Percentiles rank a stretch among this genome's conserved stretches.
phyloP scores from a whole-genome alignment of 2,888 invertebrate species.

The Yponomeuta cagnagella region DNA sequence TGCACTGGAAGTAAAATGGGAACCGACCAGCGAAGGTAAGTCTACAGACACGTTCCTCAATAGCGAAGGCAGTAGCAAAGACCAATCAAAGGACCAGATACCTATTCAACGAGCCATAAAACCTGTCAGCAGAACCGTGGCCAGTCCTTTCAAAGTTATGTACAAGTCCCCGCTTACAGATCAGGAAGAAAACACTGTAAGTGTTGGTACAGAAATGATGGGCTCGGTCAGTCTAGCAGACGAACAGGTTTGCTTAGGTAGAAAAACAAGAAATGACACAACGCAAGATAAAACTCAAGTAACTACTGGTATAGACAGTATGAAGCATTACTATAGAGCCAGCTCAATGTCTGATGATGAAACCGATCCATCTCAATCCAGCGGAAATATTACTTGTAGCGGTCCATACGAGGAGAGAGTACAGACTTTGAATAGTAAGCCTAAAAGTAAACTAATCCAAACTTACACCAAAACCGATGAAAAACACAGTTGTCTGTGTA shows the following conservation, averaged over 20 bases:
- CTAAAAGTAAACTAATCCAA: not conserved
- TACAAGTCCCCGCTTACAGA: not conserved
- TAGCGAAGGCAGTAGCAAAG: not conserved
- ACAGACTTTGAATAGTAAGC: not conserved
- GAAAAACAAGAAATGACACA: not conserved
- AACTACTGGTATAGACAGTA: not conserved
- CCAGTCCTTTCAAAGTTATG: not conserved
- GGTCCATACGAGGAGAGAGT: not conserved
- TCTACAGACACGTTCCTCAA: not conserved
- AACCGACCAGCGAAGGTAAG: not conserved
- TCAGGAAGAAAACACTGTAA: not conserved
- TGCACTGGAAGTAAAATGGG: not conserved
- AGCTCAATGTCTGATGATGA: not conserved
- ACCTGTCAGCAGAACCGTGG: not conserved
- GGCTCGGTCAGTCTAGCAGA: not conserved
- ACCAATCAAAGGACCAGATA: not conserved
- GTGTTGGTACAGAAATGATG: not conserved
- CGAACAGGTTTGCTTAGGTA: not conserved
- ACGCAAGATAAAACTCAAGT: not conserved
- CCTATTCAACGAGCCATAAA: not conserved
- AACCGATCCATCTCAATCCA: not conserved
- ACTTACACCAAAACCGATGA: not conserved
- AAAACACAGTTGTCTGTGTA: not conserved
- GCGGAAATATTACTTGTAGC: not conserved
- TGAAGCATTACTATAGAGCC: not conserved